A percentile compares a stretch with the other conserved stretches of the same genome.
Evolutionary conservation across 2,888 invertebrate genomes (phyloP).

Genomic region (Cylindroiulus punctatus): DNA sequence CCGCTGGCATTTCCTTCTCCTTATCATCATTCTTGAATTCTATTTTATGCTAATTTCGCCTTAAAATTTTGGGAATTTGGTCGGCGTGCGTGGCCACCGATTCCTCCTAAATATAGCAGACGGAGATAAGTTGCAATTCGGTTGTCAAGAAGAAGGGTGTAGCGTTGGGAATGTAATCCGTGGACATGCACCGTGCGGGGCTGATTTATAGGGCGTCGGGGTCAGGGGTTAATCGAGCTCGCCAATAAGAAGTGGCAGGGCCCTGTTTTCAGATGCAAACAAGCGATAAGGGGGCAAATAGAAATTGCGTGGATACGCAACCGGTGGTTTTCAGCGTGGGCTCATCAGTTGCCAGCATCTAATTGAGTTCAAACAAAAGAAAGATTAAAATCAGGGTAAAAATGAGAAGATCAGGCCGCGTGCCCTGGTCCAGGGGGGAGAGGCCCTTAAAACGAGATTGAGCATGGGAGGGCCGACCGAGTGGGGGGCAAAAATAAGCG

Average conservation of each 20-base stretch:
- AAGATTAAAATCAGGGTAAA: not conserved
- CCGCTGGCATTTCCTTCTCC: too few species aligned
- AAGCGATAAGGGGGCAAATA: conserved; percentile 21
- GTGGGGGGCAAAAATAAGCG: conserved; percentile 1
- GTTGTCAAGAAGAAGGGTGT: conserved; percentile 24
- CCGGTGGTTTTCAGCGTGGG: not conserved
- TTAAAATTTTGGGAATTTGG: not conserved
- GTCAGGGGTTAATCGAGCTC: conserved; percentile 43
- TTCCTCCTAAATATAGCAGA: not conserved
- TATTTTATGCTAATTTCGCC: not conserved
- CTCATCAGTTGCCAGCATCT: conserved; percentile 40
- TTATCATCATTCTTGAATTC: not conserved
- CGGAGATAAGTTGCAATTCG: not conserved
- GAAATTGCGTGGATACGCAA: not conserved
- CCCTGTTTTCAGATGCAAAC: conserved; percentile 24
- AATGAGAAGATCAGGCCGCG: conserved; percentile 27
- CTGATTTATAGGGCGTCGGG: conserved; percentile 31
- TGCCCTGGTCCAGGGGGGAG: not conserved
- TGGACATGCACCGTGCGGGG: conserved; percentile 41
- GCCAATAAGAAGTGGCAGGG: conserved; percentile 36
- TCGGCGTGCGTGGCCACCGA: not conserved
- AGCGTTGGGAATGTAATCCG: not conserved
- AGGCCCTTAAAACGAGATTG: conserved; percentile 17
- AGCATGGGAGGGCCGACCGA: not conserved
- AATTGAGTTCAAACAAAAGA: conserved; percentile 47